Conservation (phyloP, 2,797 vertebrate species). For the Apogon hyalosoma region DNA sequence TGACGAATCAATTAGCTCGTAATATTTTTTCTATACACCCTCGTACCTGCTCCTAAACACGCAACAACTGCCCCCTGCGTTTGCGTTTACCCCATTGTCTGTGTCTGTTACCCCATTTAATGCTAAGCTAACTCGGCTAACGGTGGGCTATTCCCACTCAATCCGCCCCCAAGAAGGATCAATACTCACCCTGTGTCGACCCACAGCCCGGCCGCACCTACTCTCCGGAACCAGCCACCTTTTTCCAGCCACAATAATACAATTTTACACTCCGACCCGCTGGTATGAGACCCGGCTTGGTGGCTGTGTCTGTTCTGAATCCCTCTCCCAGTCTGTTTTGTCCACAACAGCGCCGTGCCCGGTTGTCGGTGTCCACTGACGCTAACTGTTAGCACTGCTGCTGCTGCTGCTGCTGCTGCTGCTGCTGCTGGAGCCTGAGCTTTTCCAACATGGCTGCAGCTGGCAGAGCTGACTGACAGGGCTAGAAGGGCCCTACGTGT, state of each 20-base stretch:
- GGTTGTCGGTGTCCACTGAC: slow-evolving; percentile 75
- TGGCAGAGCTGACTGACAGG: slow-evolving; percentile 57
- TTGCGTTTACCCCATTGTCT: slow-evolving; percentile 75
- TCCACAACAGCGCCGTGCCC: slow-evolving; percentile 82
- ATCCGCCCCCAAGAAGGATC: slow-evolving; percentile 61
- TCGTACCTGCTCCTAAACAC: slow-evolving; percentile 13
- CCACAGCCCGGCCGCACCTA: slow-evolving; percentile 60
- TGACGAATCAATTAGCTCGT: background rate
- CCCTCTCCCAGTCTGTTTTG: slow-evolving; percentile 65
- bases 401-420: slow-evolving; percentile 32
- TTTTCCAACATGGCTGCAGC: slow-evolving; percentile 81
- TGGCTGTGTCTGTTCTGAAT: slow-evolving; percentile 40
- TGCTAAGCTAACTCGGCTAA: slow-evolving; percentile 82
- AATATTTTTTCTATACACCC: background rate
- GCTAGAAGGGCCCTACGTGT: slow-evolving; percentile 53
- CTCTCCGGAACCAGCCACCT: slow-evolving; percentile 32
- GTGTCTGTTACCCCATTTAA: slow-evolving; percentile 65
- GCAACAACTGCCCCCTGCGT: slow-evolving; percentile 26
- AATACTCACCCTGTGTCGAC: slow-evolving; percentile 74
- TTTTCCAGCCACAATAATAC: slow-evolving; percentile 10
- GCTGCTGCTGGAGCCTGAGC: slow-evolving; percentile 45
- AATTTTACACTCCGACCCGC: slow-evolving; percentile 4
- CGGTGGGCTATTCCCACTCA: slow-evolving; percentile 73
- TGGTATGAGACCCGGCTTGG: slow-evolving; percentile 49
- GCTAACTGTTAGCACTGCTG: slow-evolving; percentile 60